Evolutionary conservation across 1,140 invertebrate genomes (phyloP), one percentile per base, ranked within the genome.

Genomic region (Atta colombica): DNA sequence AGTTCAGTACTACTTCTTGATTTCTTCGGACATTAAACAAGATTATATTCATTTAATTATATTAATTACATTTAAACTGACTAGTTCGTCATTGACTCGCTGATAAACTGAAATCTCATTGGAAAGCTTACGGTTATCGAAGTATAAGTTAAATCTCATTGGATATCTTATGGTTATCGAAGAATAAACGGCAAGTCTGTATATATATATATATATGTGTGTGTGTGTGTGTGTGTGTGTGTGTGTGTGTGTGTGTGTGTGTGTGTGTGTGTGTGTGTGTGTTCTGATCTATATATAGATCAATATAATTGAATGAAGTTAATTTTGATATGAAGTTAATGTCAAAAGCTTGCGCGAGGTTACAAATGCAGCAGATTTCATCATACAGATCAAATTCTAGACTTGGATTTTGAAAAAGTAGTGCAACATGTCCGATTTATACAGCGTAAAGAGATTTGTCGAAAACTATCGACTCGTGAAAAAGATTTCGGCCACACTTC

Each of bases 401-500:
- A 72, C 58, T 82, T 49, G 39, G 25, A 72, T 16, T 31, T 45
- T 12, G 14, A 31, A 21, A 1, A 72, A 45, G 5, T 18, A 25
- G 2, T 25, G 45, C 45, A 12, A 31, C 55, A 55, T 25, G 14
- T 81, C 0, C 28, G 21, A 55, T 53, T 25, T 2, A 61, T 21
- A 16, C 21, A 49, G 8, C 31, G 63, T 21, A 31, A 75, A 49
- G 25, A 8, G 25, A 84, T 25, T 25, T 31, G 25, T 45, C 21
- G 18, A 31, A 65, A 66, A 49, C 6, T 25, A 45, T 82, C 71
- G 0, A 8, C 49, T 74, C 18, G 31, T 39, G 18, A 45, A 71
- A 66, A 81, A 75, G 61, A 16, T 81, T 72, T 77, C 71, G 58
- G 81, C 28, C 63, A 51, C 35, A 82, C 71, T 81, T 68, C 55